These are phyloP conservation scores for Corythornis cristatus DNA, from an alignment of 2,113 vertebrate genomes.

Conservation along the genomic window DNA sequence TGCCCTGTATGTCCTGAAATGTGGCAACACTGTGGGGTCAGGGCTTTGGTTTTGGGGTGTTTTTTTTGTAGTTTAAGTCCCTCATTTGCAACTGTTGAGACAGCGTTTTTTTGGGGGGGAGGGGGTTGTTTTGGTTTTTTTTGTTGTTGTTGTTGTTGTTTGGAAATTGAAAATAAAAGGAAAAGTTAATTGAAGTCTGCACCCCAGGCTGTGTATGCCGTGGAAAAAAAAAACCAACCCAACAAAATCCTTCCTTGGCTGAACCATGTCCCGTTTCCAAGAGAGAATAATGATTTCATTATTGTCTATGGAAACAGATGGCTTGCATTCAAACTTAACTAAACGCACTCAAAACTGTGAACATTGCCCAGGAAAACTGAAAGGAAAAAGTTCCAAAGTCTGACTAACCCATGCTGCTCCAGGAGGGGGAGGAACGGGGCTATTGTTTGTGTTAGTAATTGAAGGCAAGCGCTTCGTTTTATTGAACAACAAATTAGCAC, in stretches of 20 bases:
- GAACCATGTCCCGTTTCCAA: conserved; percentile 50
- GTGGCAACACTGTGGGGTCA: not conserved
- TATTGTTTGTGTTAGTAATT: conserved; percentile 67
- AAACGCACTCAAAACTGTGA: conserved; percentile 49
- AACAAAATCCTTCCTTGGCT: conserved; percentile 36
- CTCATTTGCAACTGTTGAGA: not conserved
- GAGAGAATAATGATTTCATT: conserved; percentile 72
- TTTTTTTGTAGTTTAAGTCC: not conserved
- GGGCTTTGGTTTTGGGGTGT: not conserved
- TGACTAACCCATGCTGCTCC: conserved; percentile 44
- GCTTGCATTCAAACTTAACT: not conserved
- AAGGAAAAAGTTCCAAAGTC: conserved; percentile 48
- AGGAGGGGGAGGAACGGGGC: not conserved
- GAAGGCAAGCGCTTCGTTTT: conserved; percentile 35
- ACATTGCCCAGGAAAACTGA: conserved; percentile 58
- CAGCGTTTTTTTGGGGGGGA: not conserved
- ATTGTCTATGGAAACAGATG: conserved; percentile 68
- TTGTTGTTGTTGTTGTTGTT: not conserved
- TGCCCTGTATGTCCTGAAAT: not conserved
- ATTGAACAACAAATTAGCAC: conserved; percentile 61
- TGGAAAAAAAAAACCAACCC: not conserved
- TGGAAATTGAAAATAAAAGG: conserved; percentile 39
- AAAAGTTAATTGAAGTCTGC: not conserved
- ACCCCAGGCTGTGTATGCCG: conserved; percentile 11
- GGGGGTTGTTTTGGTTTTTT: not conserved